Conservation (phyloP, 2,888 invertebrate species). For the Amphipyra tragopoginis region DNA sequence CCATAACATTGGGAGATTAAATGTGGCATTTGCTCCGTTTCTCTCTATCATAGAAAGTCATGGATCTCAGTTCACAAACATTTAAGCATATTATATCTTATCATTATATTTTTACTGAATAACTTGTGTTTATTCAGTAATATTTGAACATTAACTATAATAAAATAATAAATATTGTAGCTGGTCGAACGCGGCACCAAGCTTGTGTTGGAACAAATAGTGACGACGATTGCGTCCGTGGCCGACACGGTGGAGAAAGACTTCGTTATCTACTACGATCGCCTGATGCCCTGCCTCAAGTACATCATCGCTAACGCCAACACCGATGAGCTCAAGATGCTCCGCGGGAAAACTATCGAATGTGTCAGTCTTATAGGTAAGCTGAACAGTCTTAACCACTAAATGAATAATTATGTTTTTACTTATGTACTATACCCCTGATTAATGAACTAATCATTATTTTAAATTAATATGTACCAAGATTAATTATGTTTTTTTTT, state of each 20-base stretch:
- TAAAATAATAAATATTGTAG: slow-evolving; percentile 69
- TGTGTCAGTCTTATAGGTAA: slow-evolving; percentile 99
- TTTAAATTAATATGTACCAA: no score
- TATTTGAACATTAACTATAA: background rate
- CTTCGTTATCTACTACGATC: slow-evolving; percentile 98
- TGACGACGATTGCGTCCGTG: slow-evolving; percentile 99
- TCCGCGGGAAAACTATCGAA: slow-evolving; percentile 99
- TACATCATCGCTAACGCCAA: slow-evolving; percentile 98
- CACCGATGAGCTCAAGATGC: slow-evolving; percentile 95
- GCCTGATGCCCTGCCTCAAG: slow-evolving; percentile 97
- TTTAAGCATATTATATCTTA: background rate
- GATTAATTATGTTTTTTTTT: no score
- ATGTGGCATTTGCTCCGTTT: slow-evolving; percentile 84
- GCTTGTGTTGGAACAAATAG: slow-evolving; percentile 98
- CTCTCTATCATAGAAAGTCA: slow-evolving; percentile 75
- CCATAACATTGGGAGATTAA: slow-evolving; percentile 88
- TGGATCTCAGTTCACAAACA: slow-evolving; percentile 87
- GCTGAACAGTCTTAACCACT: slow-evolving; percentile 46
- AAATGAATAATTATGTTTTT: no score
- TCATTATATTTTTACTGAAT: no score
- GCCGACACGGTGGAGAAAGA: slow-evolving; percentile 99
- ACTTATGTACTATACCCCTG: no score
- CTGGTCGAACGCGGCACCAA: slow-evolving; percentile 98
- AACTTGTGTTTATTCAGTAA: background rate
- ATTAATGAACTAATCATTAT: no score